Base-by-base conservation (phyloP, 1,140 invertebrate genomes). In the Daktulosphaira vitifoliae region DNA sequence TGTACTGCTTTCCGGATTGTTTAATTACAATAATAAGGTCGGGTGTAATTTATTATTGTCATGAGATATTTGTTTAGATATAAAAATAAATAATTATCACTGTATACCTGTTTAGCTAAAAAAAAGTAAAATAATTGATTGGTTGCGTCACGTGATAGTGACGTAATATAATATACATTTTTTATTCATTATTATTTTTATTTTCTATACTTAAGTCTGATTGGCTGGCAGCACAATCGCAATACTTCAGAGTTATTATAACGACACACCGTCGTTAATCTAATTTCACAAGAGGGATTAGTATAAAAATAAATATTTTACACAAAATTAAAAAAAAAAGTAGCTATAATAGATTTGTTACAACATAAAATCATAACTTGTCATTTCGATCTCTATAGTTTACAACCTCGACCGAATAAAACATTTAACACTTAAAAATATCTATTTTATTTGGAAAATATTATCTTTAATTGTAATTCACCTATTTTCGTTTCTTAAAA, bases 21-120 rank as follows among this genome's bases (percentile, higher is more conserved):
- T 59, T 59, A 44, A 44, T 59, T 46, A 44, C 42, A 16, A 38
- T 46, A 16, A 56, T 44, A 42, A 56, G 7, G 39, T 25, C 16
- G 3, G 25, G n/a, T 6, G n/a, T 6, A 59, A 44, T 59, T 59
- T 59, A 9, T 59, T 59, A 37, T 59, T n/a, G 54, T 59, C 39
- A 33, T 33, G 11, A 33, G 5, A 33, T 33, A 33, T 33, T 33
- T 33, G 29, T 33, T 33, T 33, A 11, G 29, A 33, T 33, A 33
- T 33, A 33, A 33, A 33, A 33, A 33, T 33, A 33, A 33, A 6
- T 6, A 6, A 33, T 33, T 33, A 33, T 33, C 29, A 11, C 11
- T 33, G 5, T 6, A 33, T 33, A 8, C 33, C 33, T 1, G 25
- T 29, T 52, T 33, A n/a, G n/a, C n/a, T n/a, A n/a, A n/a, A n/a